Conservation (phyloP, 2,888 invertebrate genomes). For the Cephus runcator region DNA sequence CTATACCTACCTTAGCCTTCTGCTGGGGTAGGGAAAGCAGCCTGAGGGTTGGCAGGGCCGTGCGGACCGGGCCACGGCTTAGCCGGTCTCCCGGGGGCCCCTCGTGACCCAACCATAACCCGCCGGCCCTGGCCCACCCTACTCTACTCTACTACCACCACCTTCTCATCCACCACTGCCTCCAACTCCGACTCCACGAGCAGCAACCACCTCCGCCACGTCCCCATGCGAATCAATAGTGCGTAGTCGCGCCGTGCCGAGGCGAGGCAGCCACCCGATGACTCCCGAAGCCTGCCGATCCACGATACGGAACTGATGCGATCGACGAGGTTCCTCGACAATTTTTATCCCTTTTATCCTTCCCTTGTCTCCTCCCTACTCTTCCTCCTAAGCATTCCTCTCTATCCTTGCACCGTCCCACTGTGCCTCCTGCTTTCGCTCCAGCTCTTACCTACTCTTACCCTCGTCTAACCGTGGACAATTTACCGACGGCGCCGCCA, state of each 20-base stretch:
- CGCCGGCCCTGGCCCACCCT: not conserved
- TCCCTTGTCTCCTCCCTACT: not conserved
- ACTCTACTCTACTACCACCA: constrained; percentile 3
- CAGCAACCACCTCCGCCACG: constrained; percentile 35
- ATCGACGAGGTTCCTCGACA: constrained; percentile 48
- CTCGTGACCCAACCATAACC: not conserved
- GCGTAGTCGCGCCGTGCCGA: constrained; percentile 55
- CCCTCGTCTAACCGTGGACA: not conserved
- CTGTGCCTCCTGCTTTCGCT: not conserved
- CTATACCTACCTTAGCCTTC: not conserved
- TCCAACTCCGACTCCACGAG: constrained; percentile 3
- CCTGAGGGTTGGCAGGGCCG: constrained; percentile 4
- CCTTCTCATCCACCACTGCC: constrained; percentile 5
- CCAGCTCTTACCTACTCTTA: not conserved
- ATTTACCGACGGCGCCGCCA: not conserved
- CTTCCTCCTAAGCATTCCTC: constrained; percentile 1
- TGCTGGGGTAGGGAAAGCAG: constrained; percentile 5
- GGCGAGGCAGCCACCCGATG: constrained; percentile 47
- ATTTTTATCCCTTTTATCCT: constrained; percentile 6
- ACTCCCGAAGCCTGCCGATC: constrained; percentile 44
- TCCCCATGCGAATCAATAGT: constrained; percentile 62
- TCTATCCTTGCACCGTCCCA: not conserved
- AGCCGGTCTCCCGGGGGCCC: constrained; percentile 31
- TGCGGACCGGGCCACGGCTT: constrained; percentile 24
- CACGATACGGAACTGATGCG: constrained; percentile 31